These are phyloP conservation scores for Pasiphila rectangulata DNA, from an alignment of 2,888 invertebrate genomes.

Conservation along the genomic window DNA sequence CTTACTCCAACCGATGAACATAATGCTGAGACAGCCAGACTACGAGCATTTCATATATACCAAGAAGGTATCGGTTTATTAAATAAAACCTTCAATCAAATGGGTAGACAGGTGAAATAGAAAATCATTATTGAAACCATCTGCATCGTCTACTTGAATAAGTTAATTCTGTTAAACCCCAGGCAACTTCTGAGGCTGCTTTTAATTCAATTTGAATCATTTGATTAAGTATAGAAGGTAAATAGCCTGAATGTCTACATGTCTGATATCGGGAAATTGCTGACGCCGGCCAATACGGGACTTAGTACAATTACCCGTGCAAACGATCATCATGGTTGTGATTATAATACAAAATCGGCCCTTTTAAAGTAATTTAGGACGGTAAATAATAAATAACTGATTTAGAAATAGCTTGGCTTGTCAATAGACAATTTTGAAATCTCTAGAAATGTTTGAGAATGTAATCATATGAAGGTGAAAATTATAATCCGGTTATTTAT, in stretches of 20 bases:
- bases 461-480: no score
- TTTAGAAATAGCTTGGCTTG: no score
- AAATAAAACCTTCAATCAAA: slow-evolving; percentile 1
- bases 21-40: no score
- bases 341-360: slow-evolving; percentile 17
- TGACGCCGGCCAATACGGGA: slow-evolving; percentile 37
- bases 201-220: slow-evolving; percentile 13
- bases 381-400: no score
- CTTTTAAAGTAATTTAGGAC: slow-evolving; percentile 6
- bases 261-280: slow-evolving; percentile 36
- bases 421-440: no score
- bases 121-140: slow-evolving; percentile 22
- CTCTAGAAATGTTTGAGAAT: no score
- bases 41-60: not conserved
- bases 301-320: slow-evolving; percentile 37
- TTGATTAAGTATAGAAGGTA: slow-evolving; percentile 10
- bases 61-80: not conserved
- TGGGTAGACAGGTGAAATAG: slow-evolving; percentile 7
- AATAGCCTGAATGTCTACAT: slow-evolving; percentile 11
- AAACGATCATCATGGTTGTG: slow-evolving; percentile 31
- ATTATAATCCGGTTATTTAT: no score
- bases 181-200: not conserved
- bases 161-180: slow-evolving; percentile 7
- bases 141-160: slow-evolving; percentile 15
- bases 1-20: not conserved